Evolutionary conservation across 2,113 vertebrate genomes (phyloP), one percentile per base, ranked within the genome.

Genomic region (Prunella himalayana): DNA sequence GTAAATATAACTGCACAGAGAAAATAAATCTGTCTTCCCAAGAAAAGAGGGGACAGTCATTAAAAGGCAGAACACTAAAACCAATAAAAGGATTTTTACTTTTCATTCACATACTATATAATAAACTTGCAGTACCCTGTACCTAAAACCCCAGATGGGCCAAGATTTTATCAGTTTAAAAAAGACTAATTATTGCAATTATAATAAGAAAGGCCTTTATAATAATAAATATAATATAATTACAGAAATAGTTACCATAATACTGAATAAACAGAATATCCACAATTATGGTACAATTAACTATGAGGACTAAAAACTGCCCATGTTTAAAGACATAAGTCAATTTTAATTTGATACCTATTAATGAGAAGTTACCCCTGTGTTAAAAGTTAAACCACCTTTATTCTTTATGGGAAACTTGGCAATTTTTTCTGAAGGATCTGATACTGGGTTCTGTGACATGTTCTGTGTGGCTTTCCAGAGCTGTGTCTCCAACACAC

Each of bases 31-130:
- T 91, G 88, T 78, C 65, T 78, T 92, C 82, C 47, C 44, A 80
- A 73, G 75, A 92, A 94, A 91, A 85, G 50, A 90, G 64, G 78
- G 44, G 75, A 80, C 35, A 81, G 28, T 75, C 59, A 88, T 82
- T 94, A 88, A 93, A 93, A 88, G 79, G 71, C 60, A 88, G 66
- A 90, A 83, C 41, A 81, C 44, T 93, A 88, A 94, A 95, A 94
- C 63, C 14, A 94, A 78, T 70, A 64, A 85, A 90, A 93, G 33
- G 47, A 90, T 85, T 90, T 91, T 69, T 94, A 80, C 70, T 94
- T 95, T 94, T 82, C 35, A 87, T 79, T 41, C 70, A 50, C 49
- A 72, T 65, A 50, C 65, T 79, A 69, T 57, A 57, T 51, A 82
- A 92, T 87, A 91, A 94, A 92, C 70, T 89, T 88, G 42, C 33